Percentiles rank a stretch among this genome's conserved stretches.
Conservation (phyloP, 2,888 invertebrate species). For the Chrysolina haemoptera region DNA sequence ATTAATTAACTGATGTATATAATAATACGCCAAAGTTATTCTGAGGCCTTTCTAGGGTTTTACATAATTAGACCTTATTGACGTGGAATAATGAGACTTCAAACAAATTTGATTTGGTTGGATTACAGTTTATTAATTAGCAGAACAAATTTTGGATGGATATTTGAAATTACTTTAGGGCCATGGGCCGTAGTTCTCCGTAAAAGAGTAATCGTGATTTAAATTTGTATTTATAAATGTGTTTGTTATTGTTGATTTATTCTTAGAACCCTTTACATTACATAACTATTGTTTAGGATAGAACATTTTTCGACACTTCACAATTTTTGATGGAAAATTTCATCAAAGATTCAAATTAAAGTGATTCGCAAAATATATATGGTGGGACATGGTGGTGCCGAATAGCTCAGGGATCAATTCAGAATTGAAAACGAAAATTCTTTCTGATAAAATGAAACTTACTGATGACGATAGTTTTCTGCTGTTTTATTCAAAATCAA, state of each 20-base stretch:
- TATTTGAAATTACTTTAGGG: neutral
- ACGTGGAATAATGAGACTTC: slow-evolving; percentile 15
- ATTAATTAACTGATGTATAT: slow-evolving; percentile 20
- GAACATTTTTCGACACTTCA: no score
- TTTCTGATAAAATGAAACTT: no score
- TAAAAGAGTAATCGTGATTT: neutral
- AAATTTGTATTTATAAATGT: neutral
- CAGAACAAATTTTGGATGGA: slow-evolving; percentile 6
- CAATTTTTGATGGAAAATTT: no score
- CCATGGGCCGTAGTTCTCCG: neutral
- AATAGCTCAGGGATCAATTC: no score
- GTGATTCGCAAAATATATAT: no score
- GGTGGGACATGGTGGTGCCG: no score
- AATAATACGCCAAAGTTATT: slow-evolving; percentile 20
- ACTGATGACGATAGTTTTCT: no score
- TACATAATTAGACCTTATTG: slow-evolving; percentile 16
- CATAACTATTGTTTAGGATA: neutral
- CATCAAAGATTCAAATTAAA: no score
- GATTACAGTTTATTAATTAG: slow-evolving; percentile 22
- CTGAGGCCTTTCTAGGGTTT: slow-evolving; percentile 15
- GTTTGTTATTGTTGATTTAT: neutral
- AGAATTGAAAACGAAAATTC: no score
- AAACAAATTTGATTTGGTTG: slow-evolving; percentile 10
- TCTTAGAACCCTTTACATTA: no score
- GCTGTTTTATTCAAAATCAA: no score